Evolutionary conservation across 2,113 vertebrate genomes (phyloP), one percentile per base, ranked within the genome.

Genomic region (Rhombomys opimus): DNA sequence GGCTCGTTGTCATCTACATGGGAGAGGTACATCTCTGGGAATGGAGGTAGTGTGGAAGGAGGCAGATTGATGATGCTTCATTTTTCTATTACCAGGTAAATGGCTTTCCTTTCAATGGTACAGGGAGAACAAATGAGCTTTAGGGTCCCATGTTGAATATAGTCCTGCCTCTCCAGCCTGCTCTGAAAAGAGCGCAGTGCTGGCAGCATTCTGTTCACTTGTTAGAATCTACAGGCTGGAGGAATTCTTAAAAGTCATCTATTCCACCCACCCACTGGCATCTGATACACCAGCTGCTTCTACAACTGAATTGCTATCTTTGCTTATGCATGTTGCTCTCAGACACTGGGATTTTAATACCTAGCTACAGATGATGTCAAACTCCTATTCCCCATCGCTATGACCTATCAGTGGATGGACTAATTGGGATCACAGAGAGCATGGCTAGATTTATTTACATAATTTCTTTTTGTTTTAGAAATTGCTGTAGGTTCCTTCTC

Each of bases 221-320:
- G 35, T 93, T 95, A 88, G 87, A 72, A 94, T 96, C 92, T 75
- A 80, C 67, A 91, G 90, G 57, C 73, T 97, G 52, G 70, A 95
- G 95, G 85, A 87, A 67, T 93, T 93, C 87, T 81, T 94, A 95
- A 96, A 96, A 96, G 88, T 96, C 95, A 93, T 92, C 59, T 88
- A 73, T 46, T 89, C 88, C 89, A 95, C 90, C 81, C 90, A 46
- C 92, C 75, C 72, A 90, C 92, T 76, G 82, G 87, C 93, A 96
- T 96, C 88, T 96, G 88, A 96, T 90, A 65, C 50, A 92, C 90
- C 95, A 97, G 89, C 88, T 96, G 85, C 92, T 97, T 94, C 76
- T 96, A 89, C 86, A 97, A 86, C 81, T 8, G 59, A 92, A 59
- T 70, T 86, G 85, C 84, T 68, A 90, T 96, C 46, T 81, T 85